Conservation (phyloP, 2,888 invertebrate species). For the Lasius platythorax region DNA sequence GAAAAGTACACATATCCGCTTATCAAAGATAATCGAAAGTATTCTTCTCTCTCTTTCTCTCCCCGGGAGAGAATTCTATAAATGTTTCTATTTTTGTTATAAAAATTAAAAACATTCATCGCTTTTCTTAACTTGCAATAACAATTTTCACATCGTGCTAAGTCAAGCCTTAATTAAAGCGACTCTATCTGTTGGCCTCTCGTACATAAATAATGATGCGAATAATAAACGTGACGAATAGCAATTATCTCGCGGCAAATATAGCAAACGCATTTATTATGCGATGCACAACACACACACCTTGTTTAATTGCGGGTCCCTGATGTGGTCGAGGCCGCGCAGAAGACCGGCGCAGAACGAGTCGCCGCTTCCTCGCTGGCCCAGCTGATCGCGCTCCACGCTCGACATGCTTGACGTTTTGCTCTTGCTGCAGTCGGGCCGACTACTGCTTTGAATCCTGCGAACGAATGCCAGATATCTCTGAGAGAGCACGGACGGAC, state of each 20-base stretch:
- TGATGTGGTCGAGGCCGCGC: conserved; percentile 90
- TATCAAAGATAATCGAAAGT: not conserved
- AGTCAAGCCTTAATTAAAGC: not conserved
- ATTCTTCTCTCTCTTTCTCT: not conserved
- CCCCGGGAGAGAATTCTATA: too few relatives aligned
- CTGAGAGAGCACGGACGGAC: conserved; percentile 41
- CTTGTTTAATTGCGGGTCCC: conserved; percentile 91
- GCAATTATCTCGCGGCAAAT: not conserved
- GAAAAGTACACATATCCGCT: not conserved
- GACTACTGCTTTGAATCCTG: conserved; percentile 67
- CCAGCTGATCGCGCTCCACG: conserved; percentile 89
- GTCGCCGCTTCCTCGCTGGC: conserved; percentile 88
- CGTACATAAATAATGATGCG: not conserved
- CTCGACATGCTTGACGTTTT: conserved; percentile 66
- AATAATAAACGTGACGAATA: not conserved
- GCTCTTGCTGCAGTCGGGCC: conserved; percentile 45
- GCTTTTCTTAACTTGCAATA: not conserved
- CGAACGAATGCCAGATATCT: conserved; percentile 57
- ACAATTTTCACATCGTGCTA: not conserved
- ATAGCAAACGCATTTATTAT: not conserved
- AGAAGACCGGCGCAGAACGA: conserved; percentile 87
- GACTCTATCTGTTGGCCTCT: too few relatives aligned
- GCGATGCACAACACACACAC: conserved; percentile 87
- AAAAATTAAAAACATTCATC: not conserved
- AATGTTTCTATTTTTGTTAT: not conserved